Percentiles rank a stretch among this genome's conserved stretches.
These are phyloP conservation scores for Oenanthe oenanthe DNA, from an alignment of 2,113 vertebrate genomes.

Conservation along the genomic window DNA sequence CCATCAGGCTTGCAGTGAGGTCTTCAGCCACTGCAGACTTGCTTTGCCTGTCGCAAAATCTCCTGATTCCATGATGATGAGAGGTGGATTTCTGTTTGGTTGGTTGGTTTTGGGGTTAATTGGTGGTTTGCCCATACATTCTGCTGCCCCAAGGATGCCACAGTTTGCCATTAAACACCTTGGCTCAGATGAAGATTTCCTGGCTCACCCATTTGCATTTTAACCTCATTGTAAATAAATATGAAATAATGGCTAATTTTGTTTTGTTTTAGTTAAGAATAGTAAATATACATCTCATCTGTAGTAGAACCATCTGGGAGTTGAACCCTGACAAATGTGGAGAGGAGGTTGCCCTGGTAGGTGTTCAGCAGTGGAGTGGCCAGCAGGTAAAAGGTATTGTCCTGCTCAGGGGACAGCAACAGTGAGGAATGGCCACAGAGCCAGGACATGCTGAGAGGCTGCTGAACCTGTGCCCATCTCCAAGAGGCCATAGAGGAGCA, in stretches of 20 bases:
- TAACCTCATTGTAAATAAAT: not conserved
- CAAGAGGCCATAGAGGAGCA: not conserved
- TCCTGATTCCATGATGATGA: not conserved
- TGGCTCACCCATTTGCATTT: not conserved
- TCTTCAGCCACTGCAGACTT: conserved; percentile 20
- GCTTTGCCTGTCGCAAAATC: not conserved
- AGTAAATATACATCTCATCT: not conserved
- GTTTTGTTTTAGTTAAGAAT: not conserved
- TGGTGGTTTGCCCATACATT: not conserved
- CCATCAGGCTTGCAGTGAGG: not conserved
- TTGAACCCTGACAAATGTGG: not conserved
- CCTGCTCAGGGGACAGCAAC: not conserved
- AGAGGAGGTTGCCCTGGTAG: not conserved
- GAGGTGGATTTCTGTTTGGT: not conserved
- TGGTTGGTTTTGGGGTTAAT: not conserved
- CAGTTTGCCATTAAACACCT: not conserved
- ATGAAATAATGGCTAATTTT: not conserved
- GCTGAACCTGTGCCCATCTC: not conserved
- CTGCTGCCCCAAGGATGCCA: not conserved
- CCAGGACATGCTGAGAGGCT: rapidly evolving
- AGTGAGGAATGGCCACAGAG: not conserved
- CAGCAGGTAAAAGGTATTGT: not conserved
- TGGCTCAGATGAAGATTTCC: not conserved
- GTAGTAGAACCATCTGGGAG: not conserved
- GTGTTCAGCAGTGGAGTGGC: not conserved